These are phyloP conservation scores for Fragum sueziense DNA, from an alignment of 2,888 invertebrate genomes.

Conservation along the genomic window DNA sequence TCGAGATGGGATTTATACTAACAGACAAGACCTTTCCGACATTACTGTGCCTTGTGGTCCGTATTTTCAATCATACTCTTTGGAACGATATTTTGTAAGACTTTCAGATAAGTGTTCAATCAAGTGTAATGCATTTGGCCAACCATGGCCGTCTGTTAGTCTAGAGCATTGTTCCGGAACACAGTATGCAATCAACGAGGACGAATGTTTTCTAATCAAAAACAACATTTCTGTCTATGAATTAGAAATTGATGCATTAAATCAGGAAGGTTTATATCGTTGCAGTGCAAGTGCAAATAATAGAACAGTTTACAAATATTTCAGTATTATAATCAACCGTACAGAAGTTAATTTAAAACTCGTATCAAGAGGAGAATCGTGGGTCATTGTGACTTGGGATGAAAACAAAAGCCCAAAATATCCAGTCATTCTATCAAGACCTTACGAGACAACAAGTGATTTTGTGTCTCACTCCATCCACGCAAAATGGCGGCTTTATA, in stretches of 20 bases:
- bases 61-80: neutral
- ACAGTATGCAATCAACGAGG: neutral
- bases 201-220: neutral
- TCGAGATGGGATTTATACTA: neutral
- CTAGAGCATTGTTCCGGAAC: neutral
- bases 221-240: neutral
- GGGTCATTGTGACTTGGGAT: slow-evolving; percentile 13
- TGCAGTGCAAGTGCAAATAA: slow-evolving; percentile 4
- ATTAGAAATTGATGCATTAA: slow-evolving; percentile 7
- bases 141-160: slow-evolving; percentile 2
- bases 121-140: slow-evolving; percentile 5
- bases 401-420: slow-evolving; percentile 1
- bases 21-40: neutral
- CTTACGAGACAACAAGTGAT: neutral
- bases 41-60: neutral
- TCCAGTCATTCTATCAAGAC: neutral
- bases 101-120: slow-evolving; percentile 2
- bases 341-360: neutral
- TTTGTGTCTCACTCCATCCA: neutral
- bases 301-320: neutral
- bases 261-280: slow-evolving; percentile 8
- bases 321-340: neutral
- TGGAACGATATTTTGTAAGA: neutral
- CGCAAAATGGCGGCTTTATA: neutral
- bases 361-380: slow-evolving; percentile 1